Conservation (phyloP, 2,113 vertebrate species). For the Vombatus ursinus region DNA sequence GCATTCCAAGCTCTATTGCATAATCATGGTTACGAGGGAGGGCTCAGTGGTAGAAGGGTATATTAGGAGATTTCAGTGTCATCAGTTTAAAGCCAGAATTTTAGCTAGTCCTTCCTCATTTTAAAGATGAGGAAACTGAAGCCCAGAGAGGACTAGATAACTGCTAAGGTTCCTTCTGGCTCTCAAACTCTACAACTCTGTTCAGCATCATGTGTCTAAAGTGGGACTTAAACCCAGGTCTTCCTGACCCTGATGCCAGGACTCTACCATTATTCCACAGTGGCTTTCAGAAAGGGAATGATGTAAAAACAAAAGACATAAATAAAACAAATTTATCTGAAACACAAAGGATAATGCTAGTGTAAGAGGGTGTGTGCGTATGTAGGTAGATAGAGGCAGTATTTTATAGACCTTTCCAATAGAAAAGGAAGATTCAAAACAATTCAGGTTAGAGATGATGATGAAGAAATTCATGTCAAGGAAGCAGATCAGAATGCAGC, state of each 20-base stretch:
- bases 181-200: background rate
- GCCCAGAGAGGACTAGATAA: background rate
- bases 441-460: background rate
- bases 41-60: background rate
- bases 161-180: background rate
- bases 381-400: background rate
- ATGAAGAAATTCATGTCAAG: background rate
- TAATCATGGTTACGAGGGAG: background rate
- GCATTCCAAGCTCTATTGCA: background rate
- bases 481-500: background rate
- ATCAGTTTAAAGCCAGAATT: background rate
- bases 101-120: background rate
- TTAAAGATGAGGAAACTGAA: background rate
- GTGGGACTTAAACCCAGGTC: background rate
- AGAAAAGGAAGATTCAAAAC: slow-evolving; percentile 9
- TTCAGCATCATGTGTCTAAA: background rate
- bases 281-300: slow-evolving; percentile 9
- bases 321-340: background rate
- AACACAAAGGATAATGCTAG: background rate
- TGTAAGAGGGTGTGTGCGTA: too few relatives aligned
- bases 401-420: background rate
- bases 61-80: background rate
- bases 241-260: background rate
- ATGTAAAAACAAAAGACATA: background rate
- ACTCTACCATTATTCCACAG: background rate